Conservation (phyloP, 2,113 vertebrate species). For the Natator depressus region DNA sequence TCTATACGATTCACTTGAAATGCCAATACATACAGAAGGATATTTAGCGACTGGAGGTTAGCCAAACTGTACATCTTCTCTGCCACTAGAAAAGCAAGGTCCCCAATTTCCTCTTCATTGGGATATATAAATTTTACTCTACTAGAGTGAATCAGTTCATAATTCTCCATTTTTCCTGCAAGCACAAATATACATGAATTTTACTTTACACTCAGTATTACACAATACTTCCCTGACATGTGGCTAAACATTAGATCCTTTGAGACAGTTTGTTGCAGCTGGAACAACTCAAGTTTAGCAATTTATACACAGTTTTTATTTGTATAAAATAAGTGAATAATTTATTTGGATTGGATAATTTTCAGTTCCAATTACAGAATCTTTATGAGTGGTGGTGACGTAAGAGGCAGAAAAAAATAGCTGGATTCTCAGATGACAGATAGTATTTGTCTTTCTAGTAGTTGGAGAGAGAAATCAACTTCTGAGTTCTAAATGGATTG, state of each 20-base stretch:
- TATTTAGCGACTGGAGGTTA: slow-evolving; percentile 83
- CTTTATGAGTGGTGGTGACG: background rate
- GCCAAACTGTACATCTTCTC: slow-evolving; percentile 85
- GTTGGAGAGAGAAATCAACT: background rate
- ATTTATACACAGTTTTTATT: background rate
- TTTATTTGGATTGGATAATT: background rate
- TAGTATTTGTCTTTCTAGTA: background rate
- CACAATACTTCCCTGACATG: background rate
- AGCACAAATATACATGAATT: slow-evolving; percentile 46
- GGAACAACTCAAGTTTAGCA: background rate
- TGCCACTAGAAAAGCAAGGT: slow-evolving; percentile 93
- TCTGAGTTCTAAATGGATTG: background rate
- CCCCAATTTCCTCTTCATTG: slow-evolving; percentile 96
- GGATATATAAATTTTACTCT: slow-evolving; percentile 97
- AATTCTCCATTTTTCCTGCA: slow-evolving; percentile 97
- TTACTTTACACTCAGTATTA: background rate
- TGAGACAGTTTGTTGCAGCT: background rate
- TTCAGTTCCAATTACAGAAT: background rate
- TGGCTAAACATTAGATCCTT: background rate
- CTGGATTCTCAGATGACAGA: background rate
- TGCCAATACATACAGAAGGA: slow-evolving; percentile 93
- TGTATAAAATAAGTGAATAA: background rate
- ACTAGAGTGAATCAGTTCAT: slow-evolving; percentile 96
- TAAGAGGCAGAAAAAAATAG: background rate
- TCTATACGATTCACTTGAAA: slow-evolving; percentile 86